Evolutionary conservation across 2,113 vertebrate species (phyloP), one percentile per base, ranked within the genome.

Genomic region (Lophotis ruficrista): DNA sequence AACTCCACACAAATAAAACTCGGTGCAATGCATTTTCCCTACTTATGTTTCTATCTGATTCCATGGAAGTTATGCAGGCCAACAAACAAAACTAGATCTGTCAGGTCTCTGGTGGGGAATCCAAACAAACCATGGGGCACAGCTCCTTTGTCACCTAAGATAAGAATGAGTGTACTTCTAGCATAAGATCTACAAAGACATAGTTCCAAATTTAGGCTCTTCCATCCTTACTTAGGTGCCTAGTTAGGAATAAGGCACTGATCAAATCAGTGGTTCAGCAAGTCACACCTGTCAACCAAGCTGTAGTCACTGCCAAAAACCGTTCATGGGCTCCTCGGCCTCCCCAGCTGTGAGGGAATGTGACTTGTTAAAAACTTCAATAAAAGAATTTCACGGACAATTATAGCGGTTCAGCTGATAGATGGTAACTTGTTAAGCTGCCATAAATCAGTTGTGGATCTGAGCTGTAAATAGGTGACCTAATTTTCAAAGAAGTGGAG

Each of bases 381-480:
- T 95, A 71, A 95, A 96, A 89, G 87, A 95, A 97, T 97, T 97
- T 97, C 96, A 97, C 53, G 94, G 93, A 85, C 93, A 91, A 97
- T 97, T 97, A 96, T 57, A 82, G 91, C 2, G 4, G 65, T 91
- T 96, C 80, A 75, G 70, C 80, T 95, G 91, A 97, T 96, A 89
- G 93, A 97, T 82, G 91, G 95, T 84, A 93, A 94, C 91, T 96
- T 89, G 96, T 96, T 97, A 95, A 94, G 91, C 83, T 96, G 69
- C 95, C 87, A 96, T 97, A 94, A 97, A 97, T 97, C 95, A 95
- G 48, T 85, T 91, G 93, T 91, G 61, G 58, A 95, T 96, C 84
- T 91, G 61, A 95, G 94, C 89, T 96, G 89, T 89, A 96, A 94
- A 95, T 89, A 96, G 89, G 92, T 95, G 91, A 96, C 91, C 92